Evolutionary conservation across 2,888 invertebrate species (phyloP).

Genomic region (Spialia ferax): DNA sequence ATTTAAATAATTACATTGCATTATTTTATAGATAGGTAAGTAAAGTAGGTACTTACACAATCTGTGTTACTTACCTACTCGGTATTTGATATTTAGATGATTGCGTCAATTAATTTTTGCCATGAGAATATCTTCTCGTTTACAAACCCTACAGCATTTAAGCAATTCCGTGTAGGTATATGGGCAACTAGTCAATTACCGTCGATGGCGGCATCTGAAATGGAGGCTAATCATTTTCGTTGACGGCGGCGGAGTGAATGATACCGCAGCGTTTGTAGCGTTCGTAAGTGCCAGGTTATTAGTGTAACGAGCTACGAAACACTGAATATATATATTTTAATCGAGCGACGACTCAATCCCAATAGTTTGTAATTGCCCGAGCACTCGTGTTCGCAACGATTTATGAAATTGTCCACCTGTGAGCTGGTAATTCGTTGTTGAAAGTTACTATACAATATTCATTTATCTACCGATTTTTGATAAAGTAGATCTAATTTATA

Average conservation of each 20-base stretch:
- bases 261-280: conserved; percentile 11
- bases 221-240: conserved; percentile 11
- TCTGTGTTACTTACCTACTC: too few relatives aligned
- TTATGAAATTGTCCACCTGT: conserved; percentile 4
- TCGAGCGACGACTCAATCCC: conserved; percentile 20
- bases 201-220: conserved; percentile 7
- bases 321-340: conserved; percentile 20
- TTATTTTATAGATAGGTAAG: too few relatives aligned
- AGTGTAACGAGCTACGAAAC: conserved; percentile 22
- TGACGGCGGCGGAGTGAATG: conserved; percentile 12
- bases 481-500: too few relatives aligned
- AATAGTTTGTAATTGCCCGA: conserved; percentile 3
- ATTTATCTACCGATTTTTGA: too few relatives aligned
- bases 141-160: not conserved
- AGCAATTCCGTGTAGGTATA: not conserved
- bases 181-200: conserved; percentile 1
- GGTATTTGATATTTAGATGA: not conserved
- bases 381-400: conserved; percentile 11
- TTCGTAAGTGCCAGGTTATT: conserved; percentile 14
- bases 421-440: not conserved
- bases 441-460: not conserved
- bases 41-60: too few relatives aligned
- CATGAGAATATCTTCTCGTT: not conserved
- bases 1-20: too few relatives aligned
- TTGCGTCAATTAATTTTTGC: not conserved